phyloP scores from a whole-genome alignment of 2,888 invertebrate genomes.

The Hypselothyrea guttata region DNA sequence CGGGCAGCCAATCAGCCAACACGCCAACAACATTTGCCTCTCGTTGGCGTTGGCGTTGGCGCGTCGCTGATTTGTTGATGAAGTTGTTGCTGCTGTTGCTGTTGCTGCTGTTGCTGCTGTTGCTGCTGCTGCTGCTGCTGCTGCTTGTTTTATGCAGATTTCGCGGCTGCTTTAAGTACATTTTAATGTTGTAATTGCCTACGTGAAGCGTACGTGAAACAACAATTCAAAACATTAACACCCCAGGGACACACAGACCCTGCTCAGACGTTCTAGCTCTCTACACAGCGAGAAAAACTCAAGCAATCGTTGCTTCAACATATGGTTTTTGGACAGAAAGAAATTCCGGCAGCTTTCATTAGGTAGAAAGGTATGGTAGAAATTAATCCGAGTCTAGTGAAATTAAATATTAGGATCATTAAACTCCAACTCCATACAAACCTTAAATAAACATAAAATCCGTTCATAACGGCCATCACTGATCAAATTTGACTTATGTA shows the following conservation, averaged over 20 bases:
- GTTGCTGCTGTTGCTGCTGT: not conserved
- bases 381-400: too few relatives aligned
- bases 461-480: too few relatives aligned
- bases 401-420: too few relatives aligned
- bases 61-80: slow-evolving; percentile 72
- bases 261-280: not conserved
- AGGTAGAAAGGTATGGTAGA: too few relatives aligned
- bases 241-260: slow-evolving; percentile 19
- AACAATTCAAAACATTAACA: slow-evolving; percentile 35
- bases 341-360: too few relatives aligned
- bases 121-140: not conserved
- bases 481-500: too few relatives aligned
- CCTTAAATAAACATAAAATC: too few relatives aligned
- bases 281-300: not conserved
- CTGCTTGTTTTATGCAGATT: slow-evolving; percentile 64
- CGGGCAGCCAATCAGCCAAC: slow-evolving; percentile 49
- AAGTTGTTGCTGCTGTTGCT: slow-evolving; percentile 52
- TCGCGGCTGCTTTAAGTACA: slow-evolving; percentile 51
- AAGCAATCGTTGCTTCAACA: too few relatives aligned
- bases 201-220: slow-evolving; percentile 41
- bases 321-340: too few relatives aligned
- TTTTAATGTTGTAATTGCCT: slow-evolving; percentile 67
- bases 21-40: slow-evolving; percentile 31
- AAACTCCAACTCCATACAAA: too few relatives aligned
- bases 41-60: slow-evolving; percentile 51